These are phyloP conservation scores for Cherax quadricarinatus DNA, from an alignment of 1,140 invertebrate species.

Conservation along the genomic window DNA sequence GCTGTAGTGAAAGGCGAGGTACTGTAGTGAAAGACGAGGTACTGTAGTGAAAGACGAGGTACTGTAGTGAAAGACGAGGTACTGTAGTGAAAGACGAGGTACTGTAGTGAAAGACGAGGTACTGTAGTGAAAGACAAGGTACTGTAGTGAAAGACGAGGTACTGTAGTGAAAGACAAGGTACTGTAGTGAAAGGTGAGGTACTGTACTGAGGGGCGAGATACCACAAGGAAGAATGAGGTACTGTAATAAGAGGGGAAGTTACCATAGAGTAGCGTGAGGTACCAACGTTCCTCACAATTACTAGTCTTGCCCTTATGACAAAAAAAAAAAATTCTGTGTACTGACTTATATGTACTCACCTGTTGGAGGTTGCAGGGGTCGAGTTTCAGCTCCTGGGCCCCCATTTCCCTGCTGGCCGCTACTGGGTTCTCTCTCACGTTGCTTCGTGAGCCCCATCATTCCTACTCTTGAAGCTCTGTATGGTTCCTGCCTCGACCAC, in stretches of 20 bases:
- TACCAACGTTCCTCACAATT: constrained; percentile 16
- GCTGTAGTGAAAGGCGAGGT: not conserved
- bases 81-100: not conserved
- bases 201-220: not conserved
- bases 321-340: not conserved
- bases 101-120: not conserved
- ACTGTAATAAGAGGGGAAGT: not conserved
- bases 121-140: not conserved
- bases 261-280: constrained; percentile 18
- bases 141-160: no score
- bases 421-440: no score
- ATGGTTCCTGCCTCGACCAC: no score
- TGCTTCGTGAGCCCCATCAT: no score
- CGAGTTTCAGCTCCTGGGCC: no score
- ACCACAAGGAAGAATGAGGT: not conserved
- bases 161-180: not conserved
- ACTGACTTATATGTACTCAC: no score
- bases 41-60: not conserved
- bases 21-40: not conserved
- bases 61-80: not conserved
- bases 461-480: no score
- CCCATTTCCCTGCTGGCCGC: no score
- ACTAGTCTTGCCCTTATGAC: not conserved
- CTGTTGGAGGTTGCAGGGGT: no score
- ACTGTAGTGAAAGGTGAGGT: not conserved